Conservation (phyloP, 2,888 invertebrate genomes). For the Pollenia amentaria region DNA sequence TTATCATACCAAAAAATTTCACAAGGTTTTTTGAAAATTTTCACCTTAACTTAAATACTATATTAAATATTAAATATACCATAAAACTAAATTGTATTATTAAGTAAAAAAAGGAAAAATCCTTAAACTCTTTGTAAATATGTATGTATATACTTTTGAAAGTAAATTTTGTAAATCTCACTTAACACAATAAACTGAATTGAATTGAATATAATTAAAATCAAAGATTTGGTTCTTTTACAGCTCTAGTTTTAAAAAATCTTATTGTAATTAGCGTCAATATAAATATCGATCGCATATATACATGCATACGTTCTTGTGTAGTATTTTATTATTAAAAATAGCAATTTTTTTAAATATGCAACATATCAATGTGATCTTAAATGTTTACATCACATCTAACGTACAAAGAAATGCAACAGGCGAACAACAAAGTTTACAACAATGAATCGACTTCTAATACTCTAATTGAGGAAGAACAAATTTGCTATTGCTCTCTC, state of each 20-base stretch:
- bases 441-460: slow-evolving; percentile 56
- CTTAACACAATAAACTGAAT: too few species aligned
- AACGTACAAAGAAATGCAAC: slow-evolving; percentile 1
- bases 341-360: slow-evolving; percentile 24
- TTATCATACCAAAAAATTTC: too few species aligned
- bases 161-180: too few species aligned
- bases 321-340: not conserved
- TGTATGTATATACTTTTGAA: too few species aligned
- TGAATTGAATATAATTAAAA: not conserved
- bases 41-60: too few species aligned
- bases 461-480: slow-evolving; percentile 61
- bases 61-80: too few species aligned
- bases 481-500: slow-evolving; percentile 22
- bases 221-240: slow-evolving; percentile 20
- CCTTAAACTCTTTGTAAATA: too few species aligned
- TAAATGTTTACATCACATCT: slow-evolving; percentile 47
- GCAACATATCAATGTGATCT: slow-evolving; percentile 50
- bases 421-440: slow-evolving; percentile 23
- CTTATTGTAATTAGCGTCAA: slow-evolving; percentile 48
- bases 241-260: not conserved
- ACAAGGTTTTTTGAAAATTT: too few species aligned
- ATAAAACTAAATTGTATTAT: too few species aligned
- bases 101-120: too few species aligned
- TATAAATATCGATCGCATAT: slow-evolving; percentile 10
- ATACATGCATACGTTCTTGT: not conserved